phyloP scores from a whole-genome alignment of 2,888 invertebrate genomes.

The Rotaria socialis region DNA sequence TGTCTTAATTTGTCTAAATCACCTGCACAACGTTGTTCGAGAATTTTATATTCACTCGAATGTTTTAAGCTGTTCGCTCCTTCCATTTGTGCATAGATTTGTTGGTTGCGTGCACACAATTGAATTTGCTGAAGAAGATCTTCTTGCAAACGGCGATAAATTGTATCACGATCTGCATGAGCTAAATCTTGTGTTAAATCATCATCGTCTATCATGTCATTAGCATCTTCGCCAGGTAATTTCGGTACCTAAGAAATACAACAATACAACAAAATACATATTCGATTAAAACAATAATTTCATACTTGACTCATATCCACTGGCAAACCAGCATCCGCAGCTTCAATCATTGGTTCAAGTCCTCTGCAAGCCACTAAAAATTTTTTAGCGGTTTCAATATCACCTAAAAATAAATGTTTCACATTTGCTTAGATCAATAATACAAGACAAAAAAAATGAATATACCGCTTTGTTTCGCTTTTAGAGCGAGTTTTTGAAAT shows the following conservation, averaged over 20 bases:
- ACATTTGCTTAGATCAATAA: too few relatives aligned
- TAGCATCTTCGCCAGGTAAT: neutral
- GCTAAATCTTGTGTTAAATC: conserved; percentile 27
- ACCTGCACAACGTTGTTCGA: conserved; percentile 76
- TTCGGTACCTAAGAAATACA: neutral
- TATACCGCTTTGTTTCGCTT: conserved; percentile 74
- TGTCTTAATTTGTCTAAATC: conserved; percentile 79
- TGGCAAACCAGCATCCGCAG: conserved; percentile 78
- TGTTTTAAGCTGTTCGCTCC: neutral
- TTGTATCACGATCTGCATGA: conserved; percentile 17
- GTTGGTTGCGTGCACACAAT: conserved; percentile 18
- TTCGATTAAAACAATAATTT: conserved; percentile 48
- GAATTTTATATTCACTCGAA: conserved; percentile 71
- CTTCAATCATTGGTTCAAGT: conserved; percentile 81
- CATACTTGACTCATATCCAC: conserved; percentile 61
- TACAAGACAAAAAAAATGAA: too few relatives aligned
- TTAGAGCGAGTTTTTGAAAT: conserved; percentile 79
- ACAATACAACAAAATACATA: neutral
- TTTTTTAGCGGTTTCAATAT: conserved; percentile 78
- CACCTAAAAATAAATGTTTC: conserved; percentile 50
- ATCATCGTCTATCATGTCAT: neutral
- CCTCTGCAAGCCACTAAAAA: conserved; percentile 70
- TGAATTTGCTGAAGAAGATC: conserved; percentile 6
- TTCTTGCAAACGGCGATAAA: conserved; percentile 19
- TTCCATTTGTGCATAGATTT: conserved; percentile 40